A percentile compares a stretch with the other conserved stretches of the same genome.
Evolutionary conservation across 30 jellyfish, hydroid and myxozoan genomes (phyloP).

Genomic region (Chrysaora quinquecirrha): DNA sequence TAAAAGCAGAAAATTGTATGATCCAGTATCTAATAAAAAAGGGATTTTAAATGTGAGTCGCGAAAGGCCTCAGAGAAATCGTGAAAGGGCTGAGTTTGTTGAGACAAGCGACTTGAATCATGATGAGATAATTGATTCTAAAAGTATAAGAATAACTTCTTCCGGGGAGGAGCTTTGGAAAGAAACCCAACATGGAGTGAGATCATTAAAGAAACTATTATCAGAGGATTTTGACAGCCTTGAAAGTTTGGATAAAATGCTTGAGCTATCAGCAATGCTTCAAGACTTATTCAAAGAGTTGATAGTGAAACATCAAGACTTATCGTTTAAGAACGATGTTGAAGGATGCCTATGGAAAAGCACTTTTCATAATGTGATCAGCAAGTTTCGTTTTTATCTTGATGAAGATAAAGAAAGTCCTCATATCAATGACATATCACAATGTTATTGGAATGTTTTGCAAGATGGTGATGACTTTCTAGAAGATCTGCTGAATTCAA

Average conservation of each 20-base stretch:
- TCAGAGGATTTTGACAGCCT: conserved; percentile 27
- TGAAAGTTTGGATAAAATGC: conserved; percentile 57
- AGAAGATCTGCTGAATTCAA: conserved; percentile 44
- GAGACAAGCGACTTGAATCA: not conserved
- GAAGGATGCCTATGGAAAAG: conserved; percentile 87
- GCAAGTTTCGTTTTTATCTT: conserved; percentile 39
- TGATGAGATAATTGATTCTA: not conserved
- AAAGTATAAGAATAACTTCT: not conserved
- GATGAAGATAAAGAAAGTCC: conserved; percentile 28
- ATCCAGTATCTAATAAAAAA: not conserved
- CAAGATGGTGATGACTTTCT: conserved; percentile 87
- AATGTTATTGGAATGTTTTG: conserved; percentile 80
- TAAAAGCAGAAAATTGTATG: not conserved
- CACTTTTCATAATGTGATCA: conserved; percentile 80
- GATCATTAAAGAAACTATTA: conserved; percentile 34
- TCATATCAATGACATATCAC: conserved; percentile 50
- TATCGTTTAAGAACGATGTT: conserved; percentile 73
- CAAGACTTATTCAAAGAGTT: conserved; percentile 81
- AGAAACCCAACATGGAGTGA: conserved; percentile 14
- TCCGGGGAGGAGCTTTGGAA: conserved; percentile 33
- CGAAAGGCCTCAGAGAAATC: not conserved
- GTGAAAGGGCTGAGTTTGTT: not conserved
- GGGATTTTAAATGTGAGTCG: not conserved
- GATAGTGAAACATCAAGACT: conserved; percentile 76
- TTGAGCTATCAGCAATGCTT: conserved; percentile 60